Conservation (phyloP, 2,888 invertebrate species). For the Athalia circularis region DNA sequence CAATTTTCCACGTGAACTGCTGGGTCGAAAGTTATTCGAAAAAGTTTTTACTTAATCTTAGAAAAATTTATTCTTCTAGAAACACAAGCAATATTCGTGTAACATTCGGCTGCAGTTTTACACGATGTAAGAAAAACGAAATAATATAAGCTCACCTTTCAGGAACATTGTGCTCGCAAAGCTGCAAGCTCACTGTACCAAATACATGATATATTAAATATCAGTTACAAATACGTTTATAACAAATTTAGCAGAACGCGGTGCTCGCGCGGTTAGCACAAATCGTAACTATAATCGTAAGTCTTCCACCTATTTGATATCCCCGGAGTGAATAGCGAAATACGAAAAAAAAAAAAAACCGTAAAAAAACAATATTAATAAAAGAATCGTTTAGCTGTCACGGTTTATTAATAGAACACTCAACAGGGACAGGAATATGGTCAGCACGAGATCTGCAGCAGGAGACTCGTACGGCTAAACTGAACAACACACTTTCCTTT, state of each 20-base stretch:
- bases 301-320: too few species aligned
- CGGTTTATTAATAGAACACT: conserved; percentile 38
- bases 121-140: neutral
- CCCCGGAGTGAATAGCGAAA: neutral
- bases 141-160: conserved; percentile 25
- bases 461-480: neutral
- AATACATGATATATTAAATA: conserved; percentile 22
- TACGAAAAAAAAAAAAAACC: neutral
- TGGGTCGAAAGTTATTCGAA: neutral
- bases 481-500: conserved; percentile 30
- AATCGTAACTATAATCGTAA: too few species aligned
- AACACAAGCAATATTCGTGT: neutral
- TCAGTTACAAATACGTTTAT: neutral
- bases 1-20: conserved; percentile 14
- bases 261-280: too few species aligned
- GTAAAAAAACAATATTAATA: neutral
- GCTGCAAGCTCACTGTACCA: conserved; percentile 46
- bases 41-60: neutral
- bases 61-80: neutral
- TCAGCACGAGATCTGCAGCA: conserved; percentile 12
- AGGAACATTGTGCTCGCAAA: conserved; percentile 45
- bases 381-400: conserved; percentile 13
- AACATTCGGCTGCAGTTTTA: neutral
- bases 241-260: too few species aligned
- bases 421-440: neutral